phyloP scores from a whole-genome alignment of 2,888 invertebrate species.

The Caenorhabditis parvicauda region DNA sequence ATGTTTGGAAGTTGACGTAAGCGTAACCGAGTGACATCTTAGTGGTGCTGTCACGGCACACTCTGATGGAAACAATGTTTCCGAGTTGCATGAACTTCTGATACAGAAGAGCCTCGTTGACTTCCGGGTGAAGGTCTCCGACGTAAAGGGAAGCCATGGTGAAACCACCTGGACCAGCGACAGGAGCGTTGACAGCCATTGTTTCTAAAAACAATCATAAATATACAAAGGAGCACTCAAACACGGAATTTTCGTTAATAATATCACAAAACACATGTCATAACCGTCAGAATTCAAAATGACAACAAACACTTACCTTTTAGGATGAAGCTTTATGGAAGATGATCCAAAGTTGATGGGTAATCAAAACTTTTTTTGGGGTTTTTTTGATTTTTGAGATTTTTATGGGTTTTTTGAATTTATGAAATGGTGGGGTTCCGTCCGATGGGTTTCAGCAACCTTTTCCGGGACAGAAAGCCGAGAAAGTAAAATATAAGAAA shows the following conservation, averaged over 20 bases:
- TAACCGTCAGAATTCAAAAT: conserved; percentile 6
- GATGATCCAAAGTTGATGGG: too few species aligned
- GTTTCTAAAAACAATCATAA: conserved; percentile 4
- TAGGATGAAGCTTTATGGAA: too few species aligned
- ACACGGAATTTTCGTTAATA: too few species aligned
- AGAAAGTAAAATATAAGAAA: conserved; percentile 23
- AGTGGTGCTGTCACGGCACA: conserved; percentile 96
- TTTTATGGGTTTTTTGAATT: conserved; percentile 31
- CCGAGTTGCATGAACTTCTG: conserved; percentile 99
- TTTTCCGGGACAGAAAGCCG: conserved; percentile 34
- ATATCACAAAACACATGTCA: too few species aligned
- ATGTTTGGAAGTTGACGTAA: conserved; percentile 99
- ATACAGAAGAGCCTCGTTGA: conserved; percentile 96
- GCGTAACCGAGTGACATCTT: conserved; percentile 97
- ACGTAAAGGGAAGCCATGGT: conserved; percentile 95
- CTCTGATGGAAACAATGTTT: conserved; percentile 95
- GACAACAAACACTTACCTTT: too few species aligned
- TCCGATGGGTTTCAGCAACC: conserved; percentile 31
- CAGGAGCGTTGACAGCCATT: conserved; percentile 15
- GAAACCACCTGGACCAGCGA: conserved; percentile 44
- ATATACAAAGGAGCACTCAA: too few species aligned
- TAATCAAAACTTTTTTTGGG: conserved; percentile 21
- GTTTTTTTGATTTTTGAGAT: conserved; percentile 28
- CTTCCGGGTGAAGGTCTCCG: conserved; percentile 94
- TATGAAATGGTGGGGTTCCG: too few species aligned